These are phyloP conservation scores for Eupristina koningsbergeri DNA, from an alignment of 1,140 invertebrate genomes.

Conservation along the genomic window DNA sequence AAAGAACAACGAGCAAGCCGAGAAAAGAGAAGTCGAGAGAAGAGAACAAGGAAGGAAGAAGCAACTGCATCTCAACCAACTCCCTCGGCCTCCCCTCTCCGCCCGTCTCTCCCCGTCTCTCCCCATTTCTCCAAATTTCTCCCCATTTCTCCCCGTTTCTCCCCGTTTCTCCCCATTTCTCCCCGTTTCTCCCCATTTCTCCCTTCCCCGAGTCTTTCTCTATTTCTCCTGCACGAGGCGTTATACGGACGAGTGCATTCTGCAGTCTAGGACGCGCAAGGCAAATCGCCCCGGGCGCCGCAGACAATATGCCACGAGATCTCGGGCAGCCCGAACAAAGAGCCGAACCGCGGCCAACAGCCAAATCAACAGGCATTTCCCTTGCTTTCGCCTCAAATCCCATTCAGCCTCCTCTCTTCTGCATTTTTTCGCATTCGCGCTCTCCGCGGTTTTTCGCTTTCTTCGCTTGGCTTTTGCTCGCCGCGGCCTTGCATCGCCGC, in stretches of 20 bases:
- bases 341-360: no score
- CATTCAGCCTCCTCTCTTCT: no score
- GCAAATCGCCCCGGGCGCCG: slow-evolving; percentile 22
- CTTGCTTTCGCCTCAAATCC: no score
- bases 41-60: slow-evolving; percentile 7
- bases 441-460: no score
- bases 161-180: not conserved
- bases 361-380: no score
- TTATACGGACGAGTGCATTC: not conserved
- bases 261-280: slow-evolving; percentile 25
- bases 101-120: not conserved
- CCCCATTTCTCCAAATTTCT: no score
- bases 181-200: not conserved
- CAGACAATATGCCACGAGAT: slow-evolving; percentile 37
- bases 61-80: not conserved
- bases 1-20: not conserved
- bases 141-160: not conserved
- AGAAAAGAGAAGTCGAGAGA: slow-evolving; percentile 6
- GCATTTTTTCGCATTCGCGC: no score
- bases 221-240: not conserved
- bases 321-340: not conserved
- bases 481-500: no score
- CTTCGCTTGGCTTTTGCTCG: no score
- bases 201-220: not conserved
- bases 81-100: not conserved